Evolutionary conservation across 2,797 vertebrate species (phyloP), one percentile per base, ranked within the genome.

Genomic region (Champsocephalus esox): DNA sequence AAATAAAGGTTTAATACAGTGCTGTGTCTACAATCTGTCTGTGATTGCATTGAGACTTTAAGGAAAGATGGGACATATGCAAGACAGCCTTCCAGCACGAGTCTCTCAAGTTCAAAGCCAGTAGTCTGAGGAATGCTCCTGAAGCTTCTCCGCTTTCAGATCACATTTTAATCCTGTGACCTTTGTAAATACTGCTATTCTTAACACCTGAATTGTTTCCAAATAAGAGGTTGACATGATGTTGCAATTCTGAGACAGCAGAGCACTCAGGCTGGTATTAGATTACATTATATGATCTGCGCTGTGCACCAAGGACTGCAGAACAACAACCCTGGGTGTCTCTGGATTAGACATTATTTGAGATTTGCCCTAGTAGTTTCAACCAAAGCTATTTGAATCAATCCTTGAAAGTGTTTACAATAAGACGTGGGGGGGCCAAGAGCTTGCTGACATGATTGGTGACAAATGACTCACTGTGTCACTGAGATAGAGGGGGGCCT

Each of bases 121-220:
- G 67, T 72, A 65, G 71, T 69, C 45, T 28, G 63, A 72, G 83
- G 83, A 89, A 90, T 83, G 80, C 81, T 57, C 17, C 44, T 46
- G 70, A 71, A 63, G 32, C 79, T n/a, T 71, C 83, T 89, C 80
- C 66, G 38, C 60, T 90, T 90, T 82, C 84, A 87, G 69, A 85
- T 86, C 79, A 64, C 45, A 81, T 90, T 83, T 84, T 66, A 77
- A 59, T 76, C 66, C n/a, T 75, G 34, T 66, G 82, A 87, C 81
- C 87, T 90, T 84, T 79, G 55, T 83, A 83, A 87, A 86, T 65
- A 80, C n/a, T 49, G 76, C 85, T 87, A 85, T 84, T 82, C 82
- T 80, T 81, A 77, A 87, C 78, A 78, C 79, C 73, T 86, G 69
- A 75, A 89, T 87, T 85, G 72, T 86, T 80, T 79, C 66, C 73